Evolutionary conservation across 2,797 vertebrate genomes (phyloP), one percentile per base, ranked within the genome.

Genomic region (Orientallactaga sibirica): DNA sequence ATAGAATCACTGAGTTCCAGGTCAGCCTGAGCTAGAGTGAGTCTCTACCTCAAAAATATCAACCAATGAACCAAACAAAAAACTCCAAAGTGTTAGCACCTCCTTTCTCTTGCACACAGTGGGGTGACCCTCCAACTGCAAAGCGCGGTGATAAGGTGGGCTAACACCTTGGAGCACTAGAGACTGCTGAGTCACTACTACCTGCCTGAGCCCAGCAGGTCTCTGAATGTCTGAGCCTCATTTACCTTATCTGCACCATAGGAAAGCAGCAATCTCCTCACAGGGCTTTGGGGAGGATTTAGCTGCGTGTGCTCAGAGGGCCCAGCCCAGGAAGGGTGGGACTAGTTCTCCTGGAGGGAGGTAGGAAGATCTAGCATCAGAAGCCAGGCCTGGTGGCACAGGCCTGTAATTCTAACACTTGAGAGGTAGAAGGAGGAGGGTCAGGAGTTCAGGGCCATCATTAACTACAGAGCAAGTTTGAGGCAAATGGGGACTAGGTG

Each of bases 161-260:
- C 20, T 19, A 2, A 20, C 2, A 5, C 0, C 1, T 66, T 43
- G 22, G 41, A 62, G 22, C 43, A 2, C 62, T n/a, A 4, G 0
- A 8, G 20, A 15, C 22, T 20, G 25, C 0, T 25, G 67, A 4
- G 8, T 29, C 15, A 29, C 12, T 4, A 18, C 67, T 1, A 7
- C 86, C 43, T 3, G 7, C 14, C 2, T 4, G 62, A 74, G 10
- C 66, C 76, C 48, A 62, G 55, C 67, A 22, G 76, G 75, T 29
- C 66, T 27, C 52, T 82, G 67, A 33, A 6, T 0, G 27, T 48
- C 71, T 10, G 41, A 68, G 86, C 52, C 81, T 85, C 29, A 2
- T n/a, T 24, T 19, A 41, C 24, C 73, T 78, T 61, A 25, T 62
- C 64, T 73, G n/a, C 37, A 10, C 64, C 29, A 22, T 0, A 18